These are phyloP conservation scores for Halocaridina rubra DNA, from an alignment of 2,888 invertebrate species.

Conservation along the genomic window DNA sequence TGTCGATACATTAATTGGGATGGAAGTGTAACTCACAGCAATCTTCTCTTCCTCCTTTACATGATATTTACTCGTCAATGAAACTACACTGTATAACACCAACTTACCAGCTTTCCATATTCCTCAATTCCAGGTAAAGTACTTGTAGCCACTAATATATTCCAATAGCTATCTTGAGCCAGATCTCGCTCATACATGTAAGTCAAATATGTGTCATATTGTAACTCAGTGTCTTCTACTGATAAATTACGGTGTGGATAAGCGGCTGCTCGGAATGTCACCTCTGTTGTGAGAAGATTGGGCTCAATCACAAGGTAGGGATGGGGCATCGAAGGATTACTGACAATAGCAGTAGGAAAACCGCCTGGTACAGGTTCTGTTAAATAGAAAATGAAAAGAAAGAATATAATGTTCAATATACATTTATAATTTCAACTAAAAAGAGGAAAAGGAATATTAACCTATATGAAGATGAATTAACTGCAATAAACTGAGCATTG, in stretches of 20 bases:
- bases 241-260: background rate
- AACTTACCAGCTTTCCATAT: conserved; percentile 35
- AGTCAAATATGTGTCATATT: conserved; percentile 53
- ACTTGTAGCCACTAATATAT: conserved; percentile 51
- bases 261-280: conserved; percentile 32
- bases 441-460: too few relatives aligned
- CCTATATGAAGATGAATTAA: too few relatives aligned
- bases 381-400: too few relatives aligned
- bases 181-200: conserved; percentile 62
- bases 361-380: conserved; percentile 60
- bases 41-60: background rate
- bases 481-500: too few relatives aligned
- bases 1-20: too few relatives aligned
- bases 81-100: background rate
- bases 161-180: conserved; percentile 53
- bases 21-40: too few relatives aligned
- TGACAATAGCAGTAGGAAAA: background rate
- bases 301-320: conserved; percentile 49
- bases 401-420: too few relatives aligned
- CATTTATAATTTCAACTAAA: too few relatives aligned
- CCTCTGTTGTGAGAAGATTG: conserved; percentile 54
- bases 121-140: conserved; percentile 35
- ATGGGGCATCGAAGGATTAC: conserved; percentile 16
- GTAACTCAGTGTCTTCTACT: background rate
- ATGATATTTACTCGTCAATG: background rate